Conservation (phyloP, 2,888 invertebrate genomes). For the Zaprionus lineosus region DNA sequence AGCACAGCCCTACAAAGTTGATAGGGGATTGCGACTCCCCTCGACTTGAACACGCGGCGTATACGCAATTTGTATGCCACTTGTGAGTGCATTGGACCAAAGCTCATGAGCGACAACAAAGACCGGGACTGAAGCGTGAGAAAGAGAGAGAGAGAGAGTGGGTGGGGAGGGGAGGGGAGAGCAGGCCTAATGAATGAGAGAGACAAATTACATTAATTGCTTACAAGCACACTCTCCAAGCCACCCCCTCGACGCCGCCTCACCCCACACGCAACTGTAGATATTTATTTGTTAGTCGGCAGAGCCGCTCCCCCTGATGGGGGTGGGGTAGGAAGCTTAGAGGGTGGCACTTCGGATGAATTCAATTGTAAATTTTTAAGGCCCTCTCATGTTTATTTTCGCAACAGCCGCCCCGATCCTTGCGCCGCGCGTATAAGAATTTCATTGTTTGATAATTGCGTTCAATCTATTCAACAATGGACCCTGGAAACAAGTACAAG, state of each 20-base stretch:
- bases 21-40: conserved; percentile 18
- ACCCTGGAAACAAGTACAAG: no score
- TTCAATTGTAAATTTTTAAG: conserved; percentile 59
- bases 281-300: conserved; percentile 41
- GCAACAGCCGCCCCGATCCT: conserved; percentile 35
- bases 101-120: conserved; percentile 4
- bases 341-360: conserved; percentile 31
- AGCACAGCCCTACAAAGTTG: background rate
- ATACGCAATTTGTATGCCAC: conserved; percentile 65
- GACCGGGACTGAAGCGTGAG: background rate
- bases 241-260: conserved; percentile 8
- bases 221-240: conserved; percentile 39
- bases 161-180: no score
- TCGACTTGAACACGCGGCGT: conserved; percentile 50
- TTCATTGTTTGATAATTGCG: conserved; percentile 66
- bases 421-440: conserved; percentile 3
- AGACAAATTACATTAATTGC: conserved; percentile 74
- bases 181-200: no score
- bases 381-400: conserved; percentile 24
- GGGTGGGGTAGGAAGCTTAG: no score
- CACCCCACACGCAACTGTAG: conserved; percentile 10
- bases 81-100: conserved; percentile 34
- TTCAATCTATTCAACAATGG: conserved; percentile 37
- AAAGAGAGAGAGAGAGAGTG: background rate
- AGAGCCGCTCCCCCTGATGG: background rate